phyloP scores from a whole-genome alignment of 1,140 invertebrate species.

The Aphidius gifuensis region DNA sequence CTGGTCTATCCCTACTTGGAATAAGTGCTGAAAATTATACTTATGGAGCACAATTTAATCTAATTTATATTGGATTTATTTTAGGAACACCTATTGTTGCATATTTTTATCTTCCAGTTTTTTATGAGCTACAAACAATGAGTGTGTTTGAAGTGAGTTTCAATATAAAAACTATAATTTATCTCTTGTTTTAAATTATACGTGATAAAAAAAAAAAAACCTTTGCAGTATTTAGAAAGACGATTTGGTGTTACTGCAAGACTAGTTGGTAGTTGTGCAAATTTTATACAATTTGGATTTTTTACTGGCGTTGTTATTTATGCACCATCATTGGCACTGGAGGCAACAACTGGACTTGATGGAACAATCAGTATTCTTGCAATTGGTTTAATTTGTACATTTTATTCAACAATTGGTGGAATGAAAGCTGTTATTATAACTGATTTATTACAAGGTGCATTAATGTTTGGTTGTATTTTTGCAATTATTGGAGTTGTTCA shows the following conservation, averaged over 20 bases:
- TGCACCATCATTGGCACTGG: conserved; percentile 86
- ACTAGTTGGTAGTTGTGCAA: conserved; percentile 70
- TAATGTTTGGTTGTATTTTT: conserved; percentile 68
- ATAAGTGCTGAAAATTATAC: conserved; percentile 82
- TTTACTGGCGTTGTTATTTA: conserved; percentile 93
- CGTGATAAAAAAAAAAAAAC: background rate
- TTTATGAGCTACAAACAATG: conserved; percentile 77
- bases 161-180: background rate
- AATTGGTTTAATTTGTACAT: conserved; percentile 79
- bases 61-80: conserved; percentile 74
- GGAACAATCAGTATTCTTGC: conserved; percentile 72
- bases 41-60: conserved; percentile 74
- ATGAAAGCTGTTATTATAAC: conserved; percentile 88
- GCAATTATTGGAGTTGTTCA: conserved; percentile 50
- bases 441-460: conserved; percentile 77
- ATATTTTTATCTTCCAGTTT: conserved; percentile 84
- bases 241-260: conserved; percentile 72
- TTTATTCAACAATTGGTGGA: conserved; percentile 85
- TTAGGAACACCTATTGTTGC: conserved; percentile 75
- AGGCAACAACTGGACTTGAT: conserved; percentile 82
- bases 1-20: conserved; percentile 85
- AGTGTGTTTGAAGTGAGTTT: conserved; percentile 81
- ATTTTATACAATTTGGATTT: conserved; percentile 77
- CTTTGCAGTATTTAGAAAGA: conserved; percentile 72
- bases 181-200: background rate